Evolutionary conservation across 2,797 vertebrate species (phyloP), one percentile per base, ranked within the genome.

Genomic region (Thunnus albacares): DNA sequence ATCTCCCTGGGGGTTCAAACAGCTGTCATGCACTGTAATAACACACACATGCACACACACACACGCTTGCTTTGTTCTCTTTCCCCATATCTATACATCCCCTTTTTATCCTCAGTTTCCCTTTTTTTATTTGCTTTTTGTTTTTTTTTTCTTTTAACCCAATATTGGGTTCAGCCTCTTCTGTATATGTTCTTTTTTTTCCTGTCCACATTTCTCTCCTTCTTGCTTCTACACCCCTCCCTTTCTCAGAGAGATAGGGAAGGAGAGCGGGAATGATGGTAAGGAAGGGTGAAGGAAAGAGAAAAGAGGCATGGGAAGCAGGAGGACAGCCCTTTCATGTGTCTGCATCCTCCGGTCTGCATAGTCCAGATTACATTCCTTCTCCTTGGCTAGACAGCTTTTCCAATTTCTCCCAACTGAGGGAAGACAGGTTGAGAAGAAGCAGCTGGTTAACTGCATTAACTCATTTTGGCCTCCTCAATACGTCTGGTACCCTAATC

Each of bases 1-100:
- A 90, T 96, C 94, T 95, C 95, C 94, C 92, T 71, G 88, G 93
- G 96, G 95, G 79, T 96, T 96, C 94, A 94, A 95, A 95, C 96
- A 97, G 95, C 95, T 97, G 96, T 92, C 95, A 94, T 0, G n/a
- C 74, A 80, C 56, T 69, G 70, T 83, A 89, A 77, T 79, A 82
- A 83, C 77, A 74, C 76, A 85, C 66, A 43, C 41, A 1, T 14
- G 13, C 41, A 43, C 41, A 81, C 64, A 67, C 43, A 35, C 12
- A 84, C 75, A 69, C 65, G 57, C 63, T 81, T 59, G 73, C 65
- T 79, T 89, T 91, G 86, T 90, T 88, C 83, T 80, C 45, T 35
- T 62, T 64, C 77, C 66, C 66, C 24, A 66, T 87, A 82, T 85
- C 35, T 72, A 26, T 47, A 45, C 55, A 60, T n/a, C 22, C 12